Base-by-base conservation (phyloP, 2,797 vertebrate species). In the Anabas testudineus region DNA sequence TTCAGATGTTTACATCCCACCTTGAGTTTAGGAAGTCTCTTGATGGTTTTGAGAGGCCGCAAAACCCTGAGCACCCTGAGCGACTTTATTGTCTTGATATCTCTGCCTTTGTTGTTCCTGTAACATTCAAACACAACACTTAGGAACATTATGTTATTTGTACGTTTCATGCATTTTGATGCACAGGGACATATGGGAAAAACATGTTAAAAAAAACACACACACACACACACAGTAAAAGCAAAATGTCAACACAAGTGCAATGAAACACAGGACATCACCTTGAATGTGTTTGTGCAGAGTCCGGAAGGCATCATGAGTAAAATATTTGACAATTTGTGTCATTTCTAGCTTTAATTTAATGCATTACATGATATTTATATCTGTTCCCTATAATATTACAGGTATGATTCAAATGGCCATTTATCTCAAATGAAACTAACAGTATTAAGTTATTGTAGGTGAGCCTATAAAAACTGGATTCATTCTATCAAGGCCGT, bases 21-120 rank as follows among this genome's bases (percentile, higher is more conserved):
- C 97, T 99, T 99, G 69, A 99, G 95, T 81, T 99, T 99, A 10
- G 98, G 98, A 63, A 99, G 94, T n/a, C 98, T 93, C 91, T 99
- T 99, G 92, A 99, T 99, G 66, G 98, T 99, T 92, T 99, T 99
- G 72, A 99, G 93, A 0, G 98, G 98, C 22, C 98, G 94, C 77
- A 99, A 92, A 43, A 99, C 98, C 55, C 97, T 90, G 7, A 99
- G 87, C 41, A 99, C 98, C 70, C 98, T 83, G 24, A 99, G 95
- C 26, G 98, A 99, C 89, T 99, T 99, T 86, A 99, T 99, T 12
- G 98, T 99, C 91, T 99, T 99, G 91, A 99, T 99, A 91, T 99
- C 97, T 78, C 97, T 82, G 6, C 97, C 98, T 91, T 99, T 99
- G 93, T 97, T 99, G 92, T 97, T 97, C 85, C 97, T 99, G 90